These are phyloP conservation scores for Leucoptera coffeella DNA, from an alignment of 2,888 invertebrate species.

Conservation along the genomic window DNA sequence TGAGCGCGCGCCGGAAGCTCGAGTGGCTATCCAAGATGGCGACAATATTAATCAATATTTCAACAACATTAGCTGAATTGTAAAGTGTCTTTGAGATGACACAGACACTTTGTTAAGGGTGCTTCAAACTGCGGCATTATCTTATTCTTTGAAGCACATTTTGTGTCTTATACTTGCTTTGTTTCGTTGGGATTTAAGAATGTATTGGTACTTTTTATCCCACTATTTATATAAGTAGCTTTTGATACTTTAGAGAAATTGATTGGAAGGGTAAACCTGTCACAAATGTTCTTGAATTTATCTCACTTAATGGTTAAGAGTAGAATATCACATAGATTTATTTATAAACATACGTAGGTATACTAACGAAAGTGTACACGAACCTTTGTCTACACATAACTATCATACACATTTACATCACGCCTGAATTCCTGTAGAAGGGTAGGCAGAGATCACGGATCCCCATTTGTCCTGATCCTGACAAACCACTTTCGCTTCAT, in stretches of 20 bases:
- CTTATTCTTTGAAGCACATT: background rate
- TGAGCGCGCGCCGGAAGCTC: conserved; percentile 11
- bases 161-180: background rate
- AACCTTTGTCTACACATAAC: too few species aligned
- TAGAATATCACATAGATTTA: background rate
- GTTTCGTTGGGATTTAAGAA: background rate
- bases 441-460: too few species aligned
- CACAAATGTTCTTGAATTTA: too few species aligned
- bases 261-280: background rate
- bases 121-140: conserved; percentile 1
- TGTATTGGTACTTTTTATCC: too few species aligned
- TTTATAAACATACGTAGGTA: too few species aligned
- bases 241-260: background rate
- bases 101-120: background rate
- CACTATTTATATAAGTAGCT: background rate
- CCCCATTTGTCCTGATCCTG: too few species aligned
- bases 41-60: conserved; percentile 56
- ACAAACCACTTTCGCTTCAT: too few species aligned
- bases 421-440: too few species aligned
- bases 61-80: conserved; percentile 38
- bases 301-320: background rate
- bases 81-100: conserved; percentile 10
- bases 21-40: conserved; percentile 40
- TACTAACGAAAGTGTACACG: too few species aligned
- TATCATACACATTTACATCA: too few species aligned